These are phyloP conservation scores for Talpa occidentalis DNA, from an alignment of 2,113 vertebrate species.

Conservation along the genomic window DNA sequence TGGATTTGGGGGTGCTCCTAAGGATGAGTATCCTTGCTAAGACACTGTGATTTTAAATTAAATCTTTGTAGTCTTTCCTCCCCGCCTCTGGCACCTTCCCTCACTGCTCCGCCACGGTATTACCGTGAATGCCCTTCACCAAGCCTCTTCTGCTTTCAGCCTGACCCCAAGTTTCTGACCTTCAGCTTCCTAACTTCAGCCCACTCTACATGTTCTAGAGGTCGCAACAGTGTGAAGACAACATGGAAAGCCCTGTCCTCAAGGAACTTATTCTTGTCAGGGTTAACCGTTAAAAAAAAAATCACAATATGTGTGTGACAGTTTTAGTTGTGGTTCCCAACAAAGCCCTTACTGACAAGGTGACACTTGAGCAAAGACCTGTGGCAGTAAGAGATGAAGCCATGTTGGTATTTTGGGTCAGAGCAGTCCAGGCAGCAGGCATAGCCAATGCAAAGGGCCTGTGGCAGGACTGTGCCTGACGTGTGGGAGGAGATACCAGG, in stretches of 20 bases:
- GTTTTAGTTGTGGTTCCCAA: background rate
- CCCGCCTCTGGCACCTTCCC: background rate
- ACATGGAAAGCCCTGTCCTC: background rate
- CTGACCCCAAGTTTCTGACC: constrained; percentile 65
- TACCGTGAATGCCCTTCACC: fast-evolving
- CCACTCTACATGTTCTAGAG: background rate
- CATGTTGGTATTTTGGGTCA: background rate
- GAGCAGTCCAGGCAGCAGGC: background rate
- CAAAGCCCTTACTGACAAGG: background rate
- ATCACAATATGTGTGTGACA: background rate
- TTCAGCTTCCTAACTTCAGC: background rate
- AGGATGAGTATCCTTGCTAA: background rate
- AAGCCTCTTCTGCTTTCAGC: constrained; percentile 17
- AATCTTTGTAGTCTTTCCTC: constrained; percentile 51
- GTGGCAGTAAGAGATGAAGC: background rate
- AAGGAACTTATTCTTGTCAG: background rate
- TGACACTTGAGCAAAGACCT: background rate
- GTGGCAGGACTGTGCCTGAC: background rate
- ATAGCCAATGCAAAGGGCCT: background rate
- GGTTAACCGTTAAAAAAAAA: background rate
- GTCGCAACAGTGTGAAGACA: background rate
- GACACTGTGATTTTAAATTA: constrained; percentile 79
- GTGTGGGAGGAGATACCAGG: background rate
- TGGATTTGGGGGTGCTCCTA: background rate
- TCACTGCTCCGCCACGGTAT: fast-evolving